Conservation (phyloP, 2,888 invertebrate genomes). For the Eupsilia transversa region DNA sequence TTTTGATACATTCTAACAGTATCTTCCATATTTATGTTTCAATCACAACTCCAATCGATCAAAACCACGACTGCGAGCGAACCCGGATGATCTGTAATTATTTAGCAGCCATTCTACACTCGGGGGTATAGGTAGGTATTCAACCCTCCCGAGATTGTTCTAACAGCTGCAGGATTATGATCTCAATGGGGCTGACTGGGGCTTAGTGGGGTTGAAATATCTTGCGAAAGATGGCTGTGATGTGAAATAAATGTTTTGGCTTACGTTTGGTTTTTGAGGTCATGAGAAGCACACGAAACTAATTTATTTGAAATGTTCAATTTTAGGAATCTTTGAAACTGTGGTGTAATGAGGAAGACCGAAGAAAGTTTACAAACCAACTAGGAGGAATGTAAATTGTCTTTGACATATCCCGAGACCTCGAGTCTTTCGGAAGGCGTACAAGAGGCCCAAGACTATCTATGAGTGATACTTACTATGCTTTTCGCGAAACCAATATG, state of each 20-base stretch:
- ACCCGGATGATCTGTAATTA: constrained; percentile 57
- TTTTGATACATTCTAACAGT: too few relatives aligned
- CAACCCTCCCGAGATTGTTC: constrained; percentile 44
- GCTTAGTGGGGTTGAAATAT: constrained; percentile 46
- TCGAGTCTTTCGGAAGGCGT: too few relatives aligned
- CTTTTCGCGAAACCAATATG: too few relatives aligned
- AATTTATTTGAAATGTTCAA: too few relatives aligned
- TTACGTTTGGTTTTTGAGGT: not conserved
- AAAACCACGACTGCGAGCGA: constrained; percentile 28
- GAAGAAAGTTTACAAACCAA: too few relatives aligned
- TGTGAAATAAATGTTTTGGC: constrained; percentile 4
- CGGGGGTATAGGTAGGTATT: constrained; percentile 5
- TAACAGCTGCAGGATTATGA: constrained; percentile 58
- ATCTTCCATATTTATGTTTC: constrained; percentile 39
- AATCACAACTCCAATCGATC: constrained; percentile 59
- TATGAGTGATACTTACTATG: too few relatives aligned
- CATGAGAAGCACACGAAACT: too few relatives aligned
- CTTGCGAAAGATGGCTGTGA: constrained; percentile 22
- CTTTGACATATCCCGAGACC: too few relatives aligned
- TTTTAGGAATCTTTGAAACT: too few relatives aligned
- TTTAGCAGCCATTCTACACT: constrained; percentile 50
- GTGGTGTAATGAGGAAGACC: too few relatives aligned
- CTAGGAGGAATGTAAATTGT: too few relatives aligned
- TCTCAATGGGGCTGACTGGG: constrained; percentile 32
- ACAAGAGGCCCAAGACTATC: too few relatives aligned